Evolutionary conservation across 2,888 invertebrate genomes (phyloP).

Genomic region (Nomada flava): DNA sequence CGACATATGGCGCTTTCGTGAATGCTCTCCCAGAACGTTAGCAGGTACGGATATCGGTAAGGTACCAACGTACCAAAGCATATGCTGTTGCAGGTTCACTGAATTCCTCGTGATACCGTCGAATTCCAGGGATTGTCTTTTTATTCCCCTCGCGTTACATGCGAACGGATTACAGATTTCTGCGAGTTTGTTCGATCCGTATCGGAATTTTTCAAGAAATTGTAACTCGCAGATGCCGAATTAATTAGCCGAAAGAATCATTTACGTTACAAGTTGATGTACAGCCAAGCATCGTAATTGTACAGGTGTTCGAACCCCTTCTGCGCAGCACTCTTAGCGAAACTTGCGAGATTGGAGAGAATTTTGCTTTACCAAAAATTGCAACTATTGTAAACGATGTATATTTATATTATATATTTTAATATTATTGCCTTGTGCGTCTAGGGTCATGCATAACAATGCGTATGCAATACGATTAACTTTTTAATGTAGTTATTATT

Average conservation of each 20-base stretch:
- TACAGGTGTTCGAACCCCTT: too few relatives aligned
- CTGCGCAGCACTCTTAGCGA: too few relatives aligned
- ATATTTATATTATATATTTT: too few relatives aligned
- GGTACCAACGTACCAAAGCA: slow-evolving; percentile 68
- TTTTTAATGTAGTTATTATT: too few relatives aligned
- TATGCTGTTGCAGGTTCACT: slow-evolving; percentile 70
- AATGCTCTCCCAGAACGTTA: slow-evolving; percentile 40
- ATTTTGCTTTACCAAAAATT: too few relatives aligned
- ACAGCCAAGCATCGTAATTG: not conserved
- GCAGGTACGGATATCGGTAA: slow-evolving; percentile 57
- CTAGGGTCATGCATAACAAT: too few relatives aligned
- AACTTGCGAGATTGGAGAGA: too few relatives aligned
- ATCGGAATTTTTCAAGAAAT: slow-evolving; percentile 6
- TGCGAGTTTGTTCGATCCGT: not conserved
- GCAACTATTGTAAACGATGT: too few relatives aligned
- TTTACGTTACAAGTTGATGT: not conserved
- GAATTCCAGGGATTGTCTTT: slow-evolving; percentile 31
- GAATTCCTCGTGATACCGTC: slow-evolving; percentile 48
- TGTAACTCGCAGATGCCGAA: not conserved
- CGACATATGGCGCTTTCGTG: slow-evolving; percentile 62
- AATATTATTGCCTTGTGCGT: too few relatives aligned
- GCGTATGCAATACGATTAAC: too few relatives aligned
- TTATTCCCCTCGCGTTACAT: not conserved
- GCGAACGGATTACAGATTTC: slow-evolving; percentile 16
- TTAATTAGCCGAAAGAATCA: slow-evolving; percentile 10